Base-by-base conservation (phyloP, 2,888 invertebrate species). In the Drosophila villosipedis region DNA sequence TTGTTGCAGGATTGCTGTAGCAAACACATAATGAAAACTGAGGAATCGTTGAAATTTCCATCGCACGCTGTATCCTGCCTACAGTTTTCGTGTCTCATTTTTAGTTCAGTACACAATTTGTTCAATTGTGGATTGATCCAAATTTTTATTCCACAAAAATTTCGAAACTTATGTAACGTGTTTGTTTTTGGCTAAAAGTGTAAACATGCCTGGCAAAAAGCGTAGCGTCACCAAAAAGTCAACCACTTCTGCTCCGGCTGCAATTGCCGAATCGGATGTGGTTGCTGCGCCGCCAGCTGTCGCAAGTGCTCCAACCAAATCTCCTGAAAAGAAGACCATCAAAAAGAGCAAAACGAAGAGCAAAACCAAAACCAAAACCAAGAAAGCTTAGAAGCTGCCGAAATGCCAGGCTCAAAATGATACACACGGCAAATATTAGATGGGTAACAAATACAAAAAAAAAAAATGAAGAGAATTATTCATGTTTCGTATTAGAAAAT, bases 151-250 rank as follows among this genome's bases (percentile, higher is more conserved):
- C 37, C 30, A 31, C 14, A 39, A 50, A 64, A 31, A 64, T 80
- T 64, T 54, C 28, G 0, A 66, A 70, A 67, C 62, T 65, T 30
- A 28, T 50, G 22, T 53, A 16, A 63, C 43, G 39, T 71, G 65
- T 54, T 35, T 3, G 2, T 31, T 19, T 12, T 43, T 35, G 16
- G 31, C 14, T 19, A n/a, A 58, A 33, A 10, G n/a, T 65, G 39
- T 35, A 49, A 83, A 52, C 19, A 60, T 65, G 66, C 53, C 76
- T n/a, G 63, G 31, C n/a, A 89, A 84, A 43, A 84, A 83, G 19
- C 47, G 49, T 0, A 53, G 37, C n/a, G 14, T 50, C 10, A 28
- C 35, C 12, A 72, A 80, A 35, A 80, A 76, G 19, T 6, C 54
- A 0, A 6, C 52, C 0, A 22, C 10, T 1, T 9, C 68, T 9